Evolutionary conservation across 2,113 vertebrate genomes (phyloP).

Genomic region (Esox niger): DNA sequence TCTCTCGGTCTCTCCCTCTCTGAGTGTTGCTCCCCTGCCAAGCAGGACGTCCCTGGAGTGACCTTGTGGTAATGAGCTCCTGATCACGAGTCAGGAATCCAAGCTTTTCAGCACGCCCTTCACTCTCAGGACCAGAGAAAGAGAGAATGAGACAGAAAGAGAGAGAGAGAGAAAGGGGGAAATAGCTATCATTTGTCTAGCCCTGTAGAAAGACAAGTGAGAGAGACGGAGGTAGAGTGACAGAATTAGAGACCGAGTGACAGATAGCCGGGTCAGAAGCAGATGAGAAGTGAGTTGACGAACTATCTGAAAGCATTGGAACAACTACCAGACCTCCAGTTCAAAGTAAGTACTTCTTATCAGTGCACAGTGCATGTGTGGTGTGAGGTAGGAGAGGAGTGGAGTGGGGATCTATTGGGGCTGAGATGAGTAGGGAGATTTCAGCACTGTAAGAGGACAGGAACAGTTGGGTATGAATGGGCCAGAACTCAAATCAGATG

Average conservation of each 20-base stretch:
- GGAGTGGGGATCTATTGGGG: background rate
- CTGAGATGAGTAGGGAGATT: constrained; percentile 3
- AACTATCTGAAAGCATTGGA: constrained; percentile 57
- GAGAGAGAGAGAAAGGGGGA: background rate
- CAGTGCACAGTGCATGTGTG: constrained; percentile 11
- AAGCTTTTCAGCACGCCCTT: constrained; percentile 57
- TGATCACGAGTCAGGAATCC: constrained; percentile 74
- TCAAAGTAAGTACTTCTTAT: constrained; percentile 69
- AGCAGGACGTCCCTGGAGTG: constrained; percentile 68
- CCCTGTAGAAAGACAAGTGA: constrained; percentile 31
- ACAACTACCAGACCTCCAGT: constrained; percentile 67
- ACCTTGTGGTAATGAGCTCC: constrained; percentile 78
- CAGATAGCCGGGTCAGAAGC: constrained; percentile 60
- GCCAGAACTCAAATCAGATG: constrained; percentile 1
- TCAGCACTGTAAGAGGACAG: constrained; percentile 13
- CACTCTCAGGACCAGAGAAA: constrained; percentile 22
- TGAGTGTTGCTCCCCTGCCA: constrained; percentile 44
- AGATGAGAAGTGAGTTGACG: constrained; percentile 66
- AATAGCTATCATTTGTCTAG: constrained; percentile 63
- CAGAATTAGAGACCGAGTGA: constrained; percentile 27
- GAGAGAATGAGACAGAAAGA: constrained; percentile 5
- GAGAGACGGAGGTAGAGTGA: constrained; percentile 23
- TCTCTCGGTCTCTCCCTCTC: background rate
- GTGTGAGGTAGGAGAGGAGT: background rate
- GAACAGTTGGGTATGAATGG: background rate